Evolutionary conservation across 2,888 invertebrate genomes (phyloP).

Genomic region (Cephus spinipes): DNA sequence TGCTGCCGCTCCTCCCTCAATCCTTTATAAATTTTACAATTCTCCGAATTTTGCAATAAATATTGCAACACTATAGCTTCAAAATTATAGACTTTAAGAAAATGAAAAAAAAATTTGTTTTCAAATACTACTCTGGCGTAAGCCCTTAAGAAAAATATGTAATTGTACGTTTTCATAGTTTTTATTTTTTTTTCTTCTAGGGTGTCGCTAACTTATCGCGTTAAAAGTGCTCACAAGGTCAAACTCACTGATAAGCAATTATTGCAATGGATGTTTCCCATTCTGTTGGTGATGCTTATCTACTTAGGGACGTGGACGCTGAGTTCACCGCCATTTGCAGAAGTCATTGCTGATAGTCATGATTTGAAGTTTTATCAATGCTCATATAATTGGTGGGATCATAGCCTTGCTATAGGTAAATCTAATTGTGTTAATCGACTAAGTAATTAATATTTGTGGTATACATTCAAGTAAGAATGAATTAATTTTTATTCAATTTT

Average conservation of each 20-base stretch:
- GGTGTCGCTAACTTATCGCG: constrained; percentile 91
- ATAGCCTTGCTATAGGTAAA: constrained; percentile 87
- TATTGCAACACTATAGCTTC: too few species aligned
- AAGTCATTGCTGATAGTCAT: constrained; percentile 81
- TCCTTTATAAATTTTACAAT: too few species aligned
- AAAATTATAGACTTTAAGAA: too few species aligned
- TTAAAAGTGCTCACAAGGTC: constrained; percentile 92
- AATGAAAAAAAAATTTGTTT: too few species aligned
- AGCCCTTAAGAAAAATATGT: too few species aligned
- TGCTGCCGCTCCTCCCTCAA: too few species aligned
- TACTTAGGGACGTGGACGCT: constrained; percentile 93
- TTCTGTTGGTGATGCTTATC: constrained; percentile 88
- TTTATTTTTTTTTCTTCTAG: constrained; percentile 66
- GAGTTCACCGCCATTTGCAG: constrained; percentile 85
- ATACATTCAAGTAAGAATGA: background rate
- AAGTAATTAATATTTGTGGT: background rate
- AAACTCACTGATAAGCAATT: constrained; percentile 93
- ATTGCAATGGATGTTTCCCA: constrained; percentile 93
- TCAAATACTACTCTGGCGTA: too few species aligned
- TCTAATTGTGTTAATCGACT: background rate
- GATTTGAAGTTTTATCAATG: constrained; percentile 90
- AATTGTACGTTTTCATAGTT: too few species aligned
- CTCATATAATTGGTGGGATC: constrained; percentile 95
- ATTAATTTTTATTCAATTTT: background rate
- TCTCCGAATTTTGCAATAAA: too few species aligned